Evolutionary conservation across 2,888 invertebrate species (phyloP), one percentile per base, ranked within the genome.

Genomic region (Drosophila niveifrons): DNA sequence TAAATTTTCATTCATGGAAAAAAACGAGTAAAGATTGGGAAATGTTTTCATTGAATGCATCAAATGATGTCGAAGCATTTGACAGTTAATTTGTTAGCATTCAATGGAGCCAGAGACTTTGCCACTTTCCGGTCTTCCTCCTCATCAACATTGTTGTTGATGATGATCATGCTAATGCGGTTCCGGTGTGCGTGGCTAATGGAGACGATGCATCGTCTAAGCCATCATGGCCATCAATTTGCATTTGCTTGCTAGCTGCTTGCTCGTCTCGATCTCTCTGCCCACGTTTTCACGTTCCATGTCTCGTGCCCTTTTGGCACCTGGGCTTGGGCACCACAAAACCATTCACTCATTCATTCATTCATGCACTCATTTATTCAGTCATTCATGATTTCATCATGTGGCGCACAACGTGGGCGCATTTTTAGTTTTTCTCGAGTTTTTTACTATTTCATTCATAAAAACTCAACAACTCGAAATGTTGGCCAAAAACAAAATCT

Each of bases 311-410:
- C 82, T 89, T 88, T 88, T 89, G 86, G 76, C 89, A 88, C 86
- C 82, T 74, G 88, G 88, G 76, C 69, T 75, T 58, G 59, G 56
- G 48, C 68, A 23, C 48, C 15, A 51, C 31, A 39, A n/a, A n/a
- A n/a, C n/a, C 36, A 39, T 39, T 39, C 31, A 10, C 8, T 8
- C 39, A 44, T 41, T 46, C 44, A 18, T 57, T 65, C 56, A 39
- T 31, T 53, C 34, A 18, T 8, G 31, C 29, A 51, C 6, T 36
- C 50, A n/a, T 17, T 39, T 31, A 43, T 29, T 51, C 64, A 57
- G 75, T 88, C 88, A 89, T 88, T 89, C 82, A 85, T 89, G 87
- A 65, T 83, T 89, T 89, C 88, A 69, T 80, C 86, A 88, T 58
- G 65, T 57, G 61, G 64, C 66, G 72, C 67, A 59, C 61, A 43